phyloP scores from a whole-genome alignment of 2,888 invertebrate species.

The Dasysyrphus tricinctus region DNA sequence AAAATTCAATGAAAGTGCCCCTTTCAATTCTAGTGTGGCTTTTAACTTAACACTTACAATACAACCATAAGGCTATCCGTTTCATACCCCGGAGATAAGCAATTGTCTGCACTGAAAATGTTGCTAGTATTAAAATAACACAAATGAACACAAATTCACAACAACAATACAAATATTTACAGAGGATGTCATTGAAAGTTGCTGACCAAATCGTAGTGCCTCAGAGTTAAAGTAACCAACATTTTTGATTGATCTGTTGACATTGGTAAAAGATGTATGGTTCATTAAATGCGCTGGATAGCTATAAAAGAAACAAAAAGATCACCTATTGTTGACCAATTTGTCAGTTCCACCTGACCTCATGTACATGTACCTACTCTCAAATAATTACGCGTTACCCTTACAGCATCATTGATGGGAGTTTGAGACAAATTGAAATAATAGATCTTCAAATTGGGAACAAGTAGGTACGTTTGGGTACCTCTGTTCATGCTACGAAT shows the following conservation, averaged over 20 bases:
- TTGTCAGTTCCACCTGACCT: slow-evolving; percentile 33
- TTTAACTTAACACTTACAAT: no score
- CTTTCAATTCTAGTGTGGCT: no score
- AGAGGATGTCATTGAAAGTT: not conserved
- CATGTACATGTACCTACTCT: not conserved
- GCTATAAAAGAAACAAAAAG: not conserved
- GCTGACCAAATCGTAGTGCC: not conserved
- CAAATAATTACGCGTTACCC: not conserved
- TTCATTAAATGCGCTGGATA: not conserved
- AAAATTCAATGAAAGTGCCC: no score
- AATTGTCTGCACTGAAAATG: no score
- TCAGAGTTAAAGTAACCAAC: no score
- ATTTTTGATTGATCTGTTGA: slow-evolving; percentile 14
- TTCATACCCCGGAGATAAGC: no score
- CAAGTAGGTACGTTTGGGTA: not conserved
- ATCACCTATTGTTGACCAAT: slow-evolving; percentile 22
- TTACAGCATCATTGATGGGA: not conserved
- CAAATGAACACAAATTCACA: no score
- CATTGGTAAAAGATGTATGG: not conserved
- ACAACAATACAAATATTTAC: no score
- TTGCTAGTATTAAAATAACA: no score
- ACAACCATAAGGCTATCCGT: no score
- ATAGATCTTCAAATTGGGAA: slow-evolving; percentile 35
- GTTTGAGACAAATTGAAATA: slow-evolving; percentile 27
- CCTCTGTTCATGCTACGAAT: not conserved